Base-by-base conservation (phyloP, 1,140 invertebrate genomes). In the Dreissena rostriformis region DNA sequence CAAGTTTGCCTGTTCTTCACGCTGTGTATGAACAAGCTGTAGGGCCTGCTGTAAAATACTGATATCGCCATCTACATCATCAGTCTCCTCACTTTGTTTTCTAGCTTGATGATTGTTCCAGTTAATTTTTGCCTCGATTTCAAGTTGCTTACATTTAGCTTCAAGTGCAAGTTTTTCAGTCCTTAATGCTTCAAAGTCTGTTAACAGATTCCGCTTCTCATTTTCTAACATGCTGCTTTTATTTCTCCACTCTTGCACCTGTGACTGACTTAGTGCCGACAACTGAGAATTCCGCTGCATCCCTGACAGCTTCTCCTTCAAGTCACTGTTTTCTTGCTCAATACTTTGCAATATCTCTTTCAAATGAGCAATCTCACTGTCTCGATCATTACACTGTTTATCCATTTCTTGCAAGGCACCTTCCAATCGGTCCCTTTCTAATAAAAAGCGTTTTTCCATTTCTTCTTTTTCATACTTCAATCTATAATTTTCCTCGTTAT, bases 61-160 rank as follows among this genome's bases (percentile, higher is more conserved):
- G 2, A 75, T 49, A 68, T 82, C 80, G 8, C 80, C 80, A 82
- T 82, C 80, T 2, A 82, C 80, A 57, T 82, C 80, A 67, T 82
- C 80, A 17, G 19, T 28, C 24, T 82, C 72, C 11, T 75, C 72
- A 12, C 39, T 28, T 19, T 29, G 22, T 68, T 70, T 39, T 22
- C 8, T 61, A 24, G 57, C 17, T 65, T 26, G 28, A 19, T 66
- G 26, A 17, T 68, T 24, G 39, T 73, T 75, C n/a, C 49, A 53
- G n/a, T 10, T 75, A 22, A 82, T 82, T 28, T 82, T 55, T 53
- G 65, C 61, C 53, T 74, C 68, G 55, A 82, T 82, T 53, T 82
- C 72, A 55, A 52, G 75, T 49, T 82, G 80, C 53, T 73, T 74
- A 75, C 71, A 75, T 68, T 73, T 75, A 26, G 65, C 72, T 74